phyloP scores from a whole-genome alignment of 2,797 vertebrate species.

The Aulostomus chinensis region DNA sequence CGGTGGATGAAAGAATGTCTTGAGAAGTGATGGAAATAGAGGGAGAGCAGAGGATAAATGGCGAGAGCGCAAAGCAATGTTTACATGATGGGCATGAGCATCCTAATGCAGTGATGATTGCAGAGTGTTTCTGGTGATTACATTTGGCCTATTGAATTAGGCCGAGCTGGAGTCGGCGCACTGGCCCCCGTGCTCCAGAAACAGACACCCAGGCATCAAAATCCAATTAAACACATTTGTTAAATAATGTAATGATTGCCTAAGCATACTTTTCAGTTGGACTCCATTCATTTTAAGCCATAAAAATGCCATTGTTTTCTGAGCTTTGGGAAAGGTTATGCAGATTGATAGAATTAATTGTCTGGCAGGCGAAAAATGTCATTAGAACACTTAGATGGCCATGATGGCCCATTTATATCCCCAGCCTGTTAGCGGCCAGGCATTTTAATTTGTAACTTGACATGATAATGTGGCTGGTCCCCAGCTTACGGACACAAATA shows the following conservation, averaged over 20 bases:
- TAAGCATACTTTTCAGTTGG: constrained; percentile 72
- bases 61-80: constrained; percentile 75
- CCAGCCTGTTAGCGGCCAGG: constrained; percentile 75
- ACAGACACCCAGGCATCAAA: constrained; percentile 74
- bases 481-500: constrained; percentile 72
- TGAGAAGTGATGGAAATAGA: constrained; percentile 74
- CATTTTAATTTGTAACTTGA: constrained; percentile 86
- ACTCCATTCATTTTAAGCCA: constrained; percentile 79
- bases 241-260: constrained; percentile 84
- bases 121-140: constrained; percentile 81
- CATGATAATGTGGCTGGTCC: constrained; percentile 79
- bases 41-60: constrained; percentile 69
- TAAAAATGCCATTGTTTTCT: constrained; percentile 81
- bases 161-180: constrained; percentile 71
- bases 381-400: constrained; percentile 83
- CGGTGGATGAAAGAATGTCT: constrained; percentile 75
- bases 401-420: constrained; percentile 77
- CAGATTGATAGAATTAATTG: constrained; percentile 86
- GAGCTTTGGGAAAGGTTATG: constrained; percentile 81
- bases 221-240: constrained; percentile 85
- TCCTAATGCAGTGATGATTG: constrained; percentile 82
- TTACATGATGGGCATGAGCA: constrained; percentile 75
- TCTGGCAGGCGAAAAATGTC: constrained; percentile 80
- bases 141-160: constrained; percentile 86
- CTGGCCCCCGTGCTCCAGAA: constrained; percentile 62